Evolutionary conservation across 2,888 invertebrate species (phyloP).

Genomic region (Polydrusus tereticollis): DNA sequence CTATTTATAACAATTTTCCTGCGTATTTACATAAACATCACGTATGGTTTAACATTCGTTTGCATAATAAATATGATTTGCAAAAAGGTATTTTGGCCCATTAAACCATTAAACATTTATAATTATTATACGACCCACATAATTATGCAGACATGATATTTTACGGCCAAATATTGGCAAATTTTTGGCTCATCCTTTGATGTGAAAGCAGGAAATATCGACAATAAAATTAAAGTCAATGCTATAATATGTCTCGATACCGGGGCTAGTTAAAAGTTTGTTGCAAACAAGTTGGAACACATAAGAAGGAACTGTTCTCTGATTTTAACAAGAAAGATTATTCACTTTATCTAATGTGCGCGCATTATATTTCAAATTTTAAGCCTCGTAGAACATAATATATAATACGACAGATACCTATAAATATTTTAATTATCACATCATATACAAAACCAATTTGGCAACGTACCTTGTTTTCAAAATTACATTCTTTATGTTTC

Average conservation of each 20-base stretch:
- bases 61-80: slow-evolving; percentile 30
- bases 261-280: too few relatives aligned
- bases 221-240: too few relatives aligned
- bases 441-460: slow-evolving; percentile 37
- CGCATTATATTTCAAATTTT: not conserved
- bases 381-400: slow-evolving; percentile 12
- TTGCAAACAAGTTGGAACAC: too few relatives aligned
- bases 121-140: slow-evolving; percentile 27
- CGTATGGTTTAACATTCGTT: slow-evolving; percentile 41
- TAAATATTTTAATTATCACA: slow-evolving; percentile 40
- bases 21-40: slow-evolving; percentile 47
- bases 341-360: too few relatives aligned
- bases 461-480: slow-evolving; percentile 41
- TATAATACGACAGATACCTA: slow-evolving; percentile 26
- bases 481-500: slow-evolving; percentile 35
- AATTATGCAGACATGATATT: slow-evolving; percentile 29
- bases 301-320: too few relatives aligned
- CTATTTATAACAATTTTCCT: slow-evolving; percentile 44
- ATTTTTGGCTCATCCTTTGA: not conserved
- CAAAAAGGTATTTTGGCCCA: slow-evolving; percentile 45
- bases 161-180: not conserved
- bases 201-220: not conserved
- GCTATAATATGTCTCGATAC: too few relatives aligned
- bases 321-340: too few relatives aligned
- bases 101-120: slow-evolving; percentile 25